Evolutionary conservation across 2,797 vertebrate genomes (phyloP), one percentile per base, ranked within the genome.

Genomic region (Chaetodon trifasciatus): DNA sequence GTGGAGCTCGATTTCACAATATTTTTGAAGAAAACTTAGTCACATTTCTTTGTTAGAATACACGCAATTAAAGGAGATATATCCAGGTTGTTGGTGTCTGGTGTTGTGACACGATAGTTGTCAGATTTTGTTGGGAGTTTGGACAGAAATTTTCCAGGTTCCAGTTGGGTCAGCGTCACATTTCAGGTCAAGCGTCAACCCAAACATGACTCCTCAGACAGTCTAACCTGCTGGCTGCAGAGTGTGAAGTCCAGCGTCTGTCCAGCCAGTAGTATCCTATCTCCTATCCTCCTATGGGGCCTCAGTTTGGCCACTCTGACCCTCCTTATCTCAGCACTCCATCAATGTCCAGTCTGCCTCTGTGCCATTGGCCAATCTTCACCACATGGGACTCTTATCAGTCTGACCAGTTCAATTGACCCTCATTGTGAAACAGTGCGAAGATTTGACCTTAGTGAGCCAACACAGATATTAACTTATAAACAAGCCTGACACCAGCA

Each of bases 301-400:
- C 81, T 79, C 79, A 67, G 49, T 85, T 73, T 81, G 86, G 87
- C 83, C 90, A 89, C 78, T 74, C 75, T 91, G 93, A 91, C 89
- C 77, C 63, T 32, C 63, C 65, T 86, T 92, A 96, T 95, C 93
- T 88, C 76, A 50, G 62, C 86, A 83, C 81, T 92, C 87, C 89
- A 95, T 95, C 94, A 92, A 85, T 89, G 88, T 88, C 93, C 90
- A 79, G 84, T 64, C 82, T 72, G 70, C 80, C 61, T 76, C 67
- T 11, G 3, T 55, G 70, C 57, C 61, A 92, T 89, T 92, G 90
- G 91, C 61, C 77, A 28, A 52, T 70, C 49, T 61, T 7, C 44
- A 39, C 76, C 92, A 90, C 88, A 83, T 81, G 88, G 80, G 53
- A 42, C 52, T 56, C 71, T 90, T 94, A 95, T 94, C 93, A 88